Evolutionary conservation across 2,113 vertebrate species (phyloP).

Genomic region (Oplegnathus fasciatus): DNA sequence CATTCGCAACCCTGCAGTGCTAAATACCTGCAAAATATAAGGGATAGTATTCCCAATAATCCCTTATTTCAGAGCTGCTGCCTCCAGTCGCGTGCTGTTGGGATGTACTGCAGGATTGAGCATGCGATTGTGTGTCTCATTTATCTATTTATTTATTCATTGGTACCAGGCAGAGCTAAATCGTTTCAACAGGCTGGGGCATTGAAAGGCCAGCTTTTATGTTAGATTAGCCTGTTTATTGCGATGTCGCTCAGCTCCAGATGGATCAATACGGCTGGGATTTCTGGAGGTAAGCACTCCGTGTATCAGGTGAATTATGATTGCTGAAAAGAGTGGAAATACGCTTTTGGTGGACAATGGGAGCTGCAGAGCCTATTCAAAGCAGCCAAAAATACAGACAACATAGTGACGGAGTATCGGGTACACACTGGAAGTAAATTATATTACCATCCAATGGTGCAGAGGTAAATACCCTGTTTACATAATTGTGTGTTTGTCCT

Average conservation of each 20-base stretch:
- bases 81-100: slow-evolving; percentile 44
- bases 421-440: slow-evolving; percentile 51
- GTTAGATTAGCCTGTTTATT: slow-evolving; percentile 80
- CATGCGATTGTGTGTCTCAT: slow-evolving; percentile 66
- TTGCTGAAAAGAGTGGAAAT: slow-evolving; percentile 65
- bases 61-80: slow-evolving; percentile 47
- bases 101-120: slow-evolving; percentile 41
- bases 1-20: background rate
- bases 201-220: slow-evolving; percentile 74
- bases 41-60: slow-evolving; percentile 61
- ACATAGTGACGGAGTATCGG: slow-evolving; percentile 23
- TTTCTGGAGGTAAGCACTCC: slow-evolving; percentile 68
- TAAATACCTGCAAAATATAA: slow-evolving; percentile 44
- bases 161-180: slow-evolving; percentile 75
- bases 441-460: slow-evolving; percentile 46
- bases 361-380: slow-evolving; percentile 53
- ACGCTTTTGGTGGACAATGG: slow-evolving; percentile 58
- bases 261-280: slow-evolving; percentile 76
- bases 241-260: slow-evolving; percentile 59
- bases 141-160: slow-evolving; percentile 84
- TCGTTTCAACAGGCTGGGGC: slow-evolving; percentile 65
- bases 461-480: slow-evolving; percentile 74
- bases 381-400: slow-evolving; percentile 49
- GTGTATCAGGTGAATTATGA: slow-evolving; percentile 69
- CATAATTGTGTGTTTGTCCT: slow-evolving; percentile 72